Evolutionary conservation across 2,888 invertebrate genomes (phyloP).

Genomic region (Cryptocephalus moraei): DNA sequence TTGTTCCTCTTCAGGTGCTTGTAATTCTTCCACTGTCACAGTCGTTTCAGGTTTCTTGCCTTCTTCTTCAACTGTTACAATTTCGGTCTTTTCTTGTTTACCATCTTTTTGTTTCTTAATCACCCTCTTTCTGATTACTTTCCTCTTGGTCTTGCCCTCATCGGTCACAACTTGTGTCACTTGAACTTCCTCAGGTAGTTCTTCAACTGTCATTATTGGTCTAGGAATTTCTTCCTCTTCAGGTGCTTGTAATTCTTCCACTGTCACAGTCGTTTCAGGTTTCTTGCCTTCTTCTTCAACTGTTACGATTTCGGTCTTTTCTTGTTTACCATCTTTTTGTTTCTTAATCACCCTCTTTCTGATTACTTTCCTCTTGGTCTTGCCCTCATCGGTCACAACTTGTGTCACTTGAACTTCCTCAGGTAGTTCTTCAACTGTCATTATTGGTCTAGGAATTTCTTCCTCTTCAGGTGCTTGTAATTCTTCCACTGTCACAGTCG

Average conservation of each 20-base stretch:
- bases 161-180: conserved; percentile 16
- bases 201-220: conserved; percentile 17
- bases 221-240: conserved; percentile 10
- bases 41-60: conserved; percentile 33
- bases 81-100: conserved; percentile 29
- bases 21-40: conserved; percentile 33
- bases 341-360: conserved; percentile 28
- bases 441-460: conserved; percentile 6
- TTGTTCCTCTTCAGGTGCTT: conserved; percentile 15
- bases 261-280: conserved; percentile 25
- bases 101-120: conserved; percentile 30
- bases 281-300: conserved; percentile 23
- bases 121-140: conserved; percentile 28
- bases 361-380: conserved; percentile 19
- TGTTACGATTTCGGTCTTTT: conserved; percentile 34
- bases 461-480: neutral
- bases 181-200: conserved; percentile 22
- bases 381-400: conserved; percentile 24
- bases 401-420: conserved; percentile 26
- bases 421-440: conserved; percentile 13
- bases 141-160: conserved; percentile 21
- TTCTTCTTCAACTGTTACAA: conserved; percentile 27
- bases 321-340: conserved; percentile 25
- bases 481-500: conserved; percentile 13
- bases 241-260: conserved; percentile 18